A percentile compares a stretch with the other conserved stretches of the same genome.
phyloP scores from a whole-genome alignment of 1,140 invertebrate genomes.

The Amyelois transitella region DNA sequence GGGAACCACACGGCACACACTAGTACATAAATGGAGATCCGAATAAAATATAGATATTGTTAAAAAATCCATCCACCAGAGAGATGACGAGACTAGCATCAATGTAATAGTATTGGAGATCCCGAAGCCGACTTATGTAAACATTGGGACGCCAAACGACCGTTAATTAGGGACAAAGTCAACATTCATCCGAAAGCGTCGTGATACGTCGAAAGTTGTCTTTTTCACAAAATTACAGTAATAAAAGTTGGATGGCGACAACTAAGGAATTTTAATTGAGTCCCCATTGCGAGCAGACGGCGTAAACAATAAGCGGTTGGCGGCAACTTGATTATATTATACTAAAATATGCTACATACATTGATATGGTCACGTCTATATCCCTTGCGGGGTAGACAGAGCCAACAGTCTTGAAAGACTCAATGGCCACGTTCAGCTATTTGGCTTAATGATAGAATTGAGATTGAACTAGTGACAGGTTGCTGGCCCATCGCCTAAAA shows the following conservation, averaged over 20 bases:
- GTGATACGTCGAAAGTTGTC: slow-evolving; percentile 17
- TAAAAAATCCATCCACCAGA: too few relatives aligned
- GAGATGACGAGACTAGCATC: too few relatives aligned
- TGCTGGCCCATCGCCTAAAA: too few relatives aligned
- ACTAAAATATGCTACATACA: not conserved
- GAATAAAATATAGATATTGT: not conserved
- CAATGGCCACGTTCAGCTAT: too few relatives aligned
- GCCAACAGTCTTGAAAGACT: too few relatives aligned
- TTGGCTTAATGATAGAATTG: too few relatives aligned
- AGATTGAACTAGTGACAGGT: too few relatives aligned
- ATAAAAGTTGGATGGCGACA: slow-evolving; percentile 36
- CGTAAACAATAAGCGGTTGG: slow-evolving; percentile 10
- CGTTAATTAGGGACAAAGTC: slow-evolving; percentile 6
- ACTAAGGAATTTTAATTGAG: slow-evolving; percentile 52
- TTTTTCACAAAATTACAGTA: slow-evolving; percentile 43
- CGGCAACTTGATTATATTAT: not conserved
- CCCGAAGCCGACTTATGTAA: not conserved
- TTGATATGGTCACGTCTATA: too few relatives aligned
- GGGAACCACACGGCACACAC: too few relatives aligned
- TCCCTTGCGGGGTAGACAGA: too few relatives aligned
- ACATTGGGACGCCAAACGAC: not conserved
- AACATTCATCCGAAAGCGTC: not conserved
- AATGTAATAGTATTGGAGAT: not conserved
- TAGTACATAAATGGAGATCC: too few relatives aligned
- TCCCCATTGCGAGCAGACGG: slow-evolving; percentile 22